Conservation (phyloP, 2,797 vertebrate genomes). For the Propithecus deckenii region DNA sequence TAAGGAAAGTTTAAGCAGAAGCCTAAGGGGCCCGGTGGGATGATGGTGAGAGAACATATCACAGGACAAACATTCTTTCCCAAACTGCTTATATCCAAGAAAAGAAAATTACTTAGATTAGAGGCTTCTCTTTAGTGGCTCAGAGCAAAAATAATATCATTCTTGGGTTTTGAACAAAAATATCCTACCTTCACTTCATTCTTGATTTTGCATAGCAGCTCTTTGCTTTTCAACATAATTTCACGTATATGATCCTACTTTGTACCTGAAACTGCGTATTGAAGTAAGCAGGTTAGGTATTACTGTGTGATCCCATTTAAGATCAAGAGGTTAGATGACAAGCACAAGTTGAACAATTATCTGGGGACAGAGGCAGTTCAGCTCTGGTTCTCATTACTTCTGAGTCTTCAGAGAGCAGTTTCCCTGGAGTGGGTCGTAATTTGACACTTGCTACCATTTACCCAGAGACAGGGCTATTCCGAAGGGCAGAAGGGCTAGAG, state of each 20-base stretch:
- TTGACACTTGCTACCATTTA: neutral
- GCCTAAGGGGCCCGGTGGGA: neutral
- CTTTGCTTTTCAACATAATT: neutral
- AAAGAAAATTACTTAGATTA: constrained; percentile 5
- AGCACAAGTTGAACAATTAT: neutral
- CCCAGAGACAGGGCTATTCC: neutral
- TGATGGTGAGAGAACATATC: neutral
- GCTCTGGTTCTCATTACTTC: neutral
- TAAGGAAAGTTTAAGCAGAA: neutral
- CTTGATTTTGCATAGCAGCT: neutral
- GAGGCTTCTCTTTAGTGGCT: neutral
- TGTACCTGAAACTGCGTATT: neutral
- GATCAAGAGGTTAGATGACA: neutral
- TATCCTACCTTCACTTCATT: neutral
- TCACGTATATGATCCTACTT: neutral
- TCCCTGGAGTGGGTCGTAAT: neutral
- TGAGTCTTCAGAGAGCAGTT: too few species aligned
- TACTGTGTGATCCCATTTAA: neutral
- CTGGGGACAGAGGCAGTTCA: neutral
- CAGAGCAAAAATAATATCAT: neutral
- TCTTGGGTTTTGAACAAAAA: neutral
- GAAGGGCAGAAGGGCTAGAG: neutral
- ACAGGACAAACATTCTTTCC: neutral
- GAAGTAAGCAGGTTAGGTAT: neutral
- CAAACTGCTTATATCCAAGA: neutral